A percentile compares a stretch with the other conserved stretches of the same genome.
phyloP scores from a whole-genome alignment of 2,888 invertebrate species.

The Villa cingulata region DNA sequence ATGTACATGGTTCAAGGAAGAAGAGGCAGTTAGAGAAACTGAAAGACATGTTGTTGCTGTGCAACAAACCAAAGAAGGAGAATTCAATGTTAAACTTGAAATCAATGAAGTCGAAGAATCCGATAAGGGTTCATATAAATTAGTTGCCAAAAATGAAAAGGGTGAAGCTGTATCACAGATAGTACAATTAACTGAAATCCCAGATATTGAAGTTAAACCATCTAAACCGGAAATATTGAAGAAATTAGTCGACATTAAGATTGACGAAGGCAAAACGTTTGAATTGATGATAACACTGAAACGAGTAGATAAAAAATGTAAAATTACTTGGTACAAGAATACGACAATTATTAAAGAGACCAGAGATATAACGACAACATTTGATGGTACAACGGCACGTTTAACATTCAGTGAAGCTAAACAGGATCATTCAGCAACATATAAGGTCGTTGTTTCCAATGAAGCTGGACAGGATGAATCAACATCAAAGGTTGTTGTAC shows the following conservation, averaged over 20 bases:
- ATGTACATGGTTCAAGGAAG: conserved; percentile 88
- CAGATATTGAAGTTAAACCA: conserved; percentile 58
- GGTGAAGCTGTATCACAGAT: conserved; percentile 82
- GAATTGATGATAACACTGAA: conserved; percentile 65
- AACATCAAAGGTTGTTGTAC: conserved; percentile 70
- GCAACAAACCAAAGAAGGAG: conserved; percentile 49
- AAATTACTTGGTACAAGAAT: conserved; percentile 76
- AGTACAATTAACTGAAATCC: conserved; percentile 75
- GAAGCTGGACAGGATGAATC: conserved; percentile 84
- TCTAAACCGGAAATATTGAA: conserved; percentile 69
- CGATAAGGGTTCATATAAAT: conserved; percentile 81
- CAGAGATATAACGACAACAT: conserved; percentile 61
- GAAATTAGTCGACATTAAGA: conserved; percentile 57
- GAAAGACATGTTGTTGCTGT: conserved; percentile 28
- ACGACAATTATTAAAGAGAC: conserved; percentile 62
- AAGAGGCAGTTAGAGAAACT: conserved; percentile 58
- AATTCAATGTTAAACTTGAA: conserved; percentile 81
- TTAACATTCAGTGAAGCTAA: conserved; percentile 64
- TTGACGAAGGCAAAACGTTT: conserved; percentile 58
- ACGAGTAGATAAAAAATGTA: conserved; percentile 62
- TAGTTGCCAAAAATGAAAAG: conserved; percentile 84
- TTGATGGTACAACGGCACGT: conserved; percentile 70
- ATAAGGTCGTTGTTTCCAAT: conserved; percentile 76
- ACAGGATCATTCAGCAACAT: conserved; percentile 65
- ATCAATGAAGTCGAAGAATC: conserved; percentile 65